Base-by-base conservation (phyloP, 1,140 invertebrate species). In the Ladona fulva region DNA sequence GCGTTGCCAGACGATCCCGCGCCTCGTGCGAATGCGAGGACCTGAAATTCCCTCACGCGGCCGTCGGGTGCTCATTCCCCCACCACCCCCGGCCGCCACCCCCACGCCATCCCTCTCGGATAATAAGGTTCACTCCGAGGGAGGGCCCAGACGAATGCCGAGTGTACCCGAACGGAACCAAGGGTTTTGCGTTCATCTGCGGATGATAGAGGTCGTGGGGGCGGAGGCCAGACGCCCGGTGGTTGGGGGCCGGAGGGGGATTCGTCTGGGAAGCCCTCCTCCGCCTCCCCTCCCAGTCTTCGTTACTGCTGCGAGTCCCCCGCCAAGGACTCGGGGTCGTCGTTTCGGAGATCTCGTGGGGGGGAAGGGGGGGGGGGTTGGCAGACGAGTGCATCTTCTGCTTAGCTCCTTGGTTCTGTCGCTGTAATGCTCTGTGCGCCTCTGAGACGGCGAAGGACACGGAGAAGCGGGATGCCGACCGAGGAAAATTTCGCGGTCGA, bases 121-220 rank as follows among this genome's bases (percentile, higher is more conserved):
- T 66, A 66, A 66, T 66, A 66, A 66, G 52, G 52, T 66, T 16
- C 52, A 6, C 16, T 66, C n/a, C 16, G 14, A 66, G 52, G 52
- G 52, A 66, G 52, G 52, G 16, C 52, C 3, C 52, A 12, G 3
- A 66, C 52, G 52, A 66, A 6, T 66, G 52, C n/a, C n/a, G 52
- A 66, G 52, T 66, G 52, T 22, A 22, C 16, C n/a, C 52, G 52
- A 66, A 66, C 14, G n/a, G 52, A 37, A 37, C 29, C 29, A 37
- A 66, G 52, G 52, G 52, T 66, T 66, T 66, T 66, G 52, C 52
- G 52, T 66, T 66, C 52, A 66, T 66, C 52, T 66, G 52, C 16
- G 52, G 52, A 66, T 16, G 14, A 22, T 66, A 66, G n/a, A 37
- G 29, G 29, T 37, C 52, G 52, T 22, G 52, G 52, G 29, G 52